phyloP scores from a whole-genome alignment of 2,888 invertebrate species.

The Hartigia nigra region DNA sequence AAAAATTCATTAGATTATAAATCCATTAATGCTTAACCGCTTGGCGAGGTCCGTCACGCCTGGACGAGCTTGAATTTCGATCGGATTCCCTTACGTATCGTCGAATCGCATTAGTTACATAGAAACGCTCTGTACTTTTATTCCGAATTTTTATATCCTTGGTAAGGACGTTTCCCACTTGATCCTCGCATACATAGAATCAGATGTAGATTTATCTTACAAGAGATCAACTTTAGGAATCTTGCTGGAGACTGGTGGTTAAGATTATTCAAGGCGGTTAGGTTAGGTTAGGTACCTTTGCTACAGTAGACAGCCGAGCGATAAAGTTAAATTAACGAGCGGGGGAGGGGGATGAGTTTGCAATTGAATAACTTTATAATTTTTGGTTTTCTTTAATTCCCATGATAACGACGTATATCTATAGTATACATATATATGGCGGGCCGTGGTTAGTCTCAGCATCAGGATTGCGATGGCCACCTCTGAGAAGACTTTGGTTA shows the following conservation, averaged over 20 bases:
- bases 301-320: constrained; percentile 30
- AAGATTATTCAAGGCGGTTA: neutral
- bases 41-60: constrained; percentile 38
- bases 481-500: neutral
- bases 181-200: neutral
- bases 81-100: constrained; percentile 16
- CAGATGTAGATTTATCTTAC: neutral
- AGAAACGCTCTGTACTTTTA: neutral
- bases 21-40: constrained; percentile 61
- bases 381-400: constrained; percentile 47
- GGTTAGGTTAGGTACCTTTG: neutral
- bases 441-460: neutral
- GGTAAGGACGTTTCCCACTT: neutral
- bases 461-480: neutral
- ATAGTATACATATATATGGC: neutral
- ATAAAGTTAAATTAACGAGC: constrained; percentile 44
- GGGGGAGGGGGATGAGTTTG: constrained; percentile 28
- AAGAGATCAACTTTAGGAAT: neutral
- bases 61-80: constrained; percentile 20
- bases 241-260: neutral
- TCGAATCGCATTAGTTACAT: neutral
- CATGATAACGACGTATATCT: constrained; percentile 30
- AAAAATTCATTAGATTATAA: constrained; percentile 64
- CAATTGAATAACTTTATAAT: constrained; percentile 50
- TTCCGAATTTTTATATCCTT: neutral